Base-by-base conservation (phyloP, 2,797 vertebrate species). In the Scolopax rusticola region DNA sequence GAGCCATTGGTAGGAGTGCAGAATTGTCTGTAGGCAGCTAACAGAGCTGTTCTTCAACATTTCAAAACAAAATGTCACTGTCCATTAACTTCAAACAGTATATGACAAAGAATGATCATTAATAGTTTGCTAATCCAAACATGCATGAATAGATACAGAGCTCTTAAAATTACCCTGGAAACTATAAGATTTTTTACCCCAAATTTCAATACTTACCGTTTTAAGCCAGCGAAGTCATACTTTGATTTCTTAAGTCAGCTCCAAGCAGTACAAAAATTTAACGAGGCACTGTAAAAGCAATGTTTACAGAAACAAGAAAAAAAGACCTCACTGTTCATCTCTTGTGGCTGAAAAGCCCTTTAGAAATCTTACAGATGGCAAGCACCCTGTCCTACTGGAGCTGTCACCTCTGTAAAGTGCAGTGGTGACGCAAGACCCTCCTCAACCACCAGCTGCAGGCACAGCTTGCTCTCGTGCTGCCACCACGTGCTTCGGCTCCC, bases 401-500 rank as follows among this genome's bases (percentile, higher is more conserved):
- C 15, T 45, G 53, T 9, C 56, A 32, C 10, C 36, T 10, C 36
- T 38, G 12, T n/a, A 5, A 33, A 51, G 21, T 21, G 48, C 19
- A 47, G 69, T 14, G 11, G 41, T 17, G 40, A 27, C 38, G 41
- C 27, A 36, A 76, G 57, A 70, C 8, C 5, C 16, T 61, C 19
- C 50, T 68, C 40, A 28, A 7, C 8, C 6, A 48, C 23, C 24
- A 36, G 23, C 57, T 36, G n/a, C 33, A 59, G 23, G 60, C 40
- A 77, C 40, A 54, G 50, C 14, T 51, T 1, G 0, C 27, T 36
- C 19, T 11, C 4, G 11, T 6, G 21, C 56, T 23, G 23, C 12
- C n/a, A 41, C 3, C 1, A 1, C n/a, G 45, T 16, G 51, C 48
- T 67, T 21, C 30, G 3, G 3, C 0, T 6, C 8, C 45, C 30